These are phyloP conservation scores for Protophormia terraenovae DNA, from an alignment of 2,888 invertebrate genomes.

Conservation along the genomic window DNA sequence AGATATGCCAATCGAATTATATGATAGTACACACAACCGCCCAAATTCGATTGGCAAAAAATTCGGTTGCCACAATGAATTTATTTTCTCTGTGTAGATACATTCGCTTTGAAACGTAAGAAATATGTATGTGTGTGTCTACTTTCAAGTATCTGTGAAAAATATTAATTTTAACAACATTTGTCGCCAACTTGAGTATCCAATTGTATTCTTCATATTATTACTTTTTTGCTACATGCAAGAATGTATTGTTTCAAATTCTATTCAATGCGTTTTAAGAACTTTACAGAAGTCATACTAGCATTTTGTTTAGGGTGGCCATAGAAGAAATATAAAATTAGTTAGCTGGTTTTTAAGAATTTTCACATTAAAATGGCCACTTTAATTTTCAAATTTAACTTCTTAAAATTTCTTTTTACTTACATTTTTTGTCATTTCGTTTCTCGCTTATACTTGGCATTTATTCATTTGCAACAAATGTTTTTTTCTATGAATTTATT, in stretches of 20 bases:
- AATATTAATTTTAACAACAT: slow-evolving; percentile 2
- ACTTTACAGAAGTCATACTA: not conserved
- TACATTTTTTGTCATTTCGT: not conserved
- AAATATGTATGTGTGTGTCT: not conserved
- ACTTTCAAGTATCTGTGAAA: not conserved
- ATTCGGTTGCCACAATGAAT: too few relatives aligned
- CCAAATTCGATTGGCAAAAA: too few relatives aligned
- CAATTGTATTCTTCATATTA: not conserved
- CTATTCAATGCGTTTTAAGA: not conserved
- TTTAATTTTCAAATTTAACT: not conserved
- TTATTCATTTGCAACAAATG: not conserved
- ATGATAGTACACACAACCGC: too few relatives aligned
- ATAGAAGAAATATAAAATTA: not conserved
- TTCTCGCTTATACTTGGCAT: not conserved
- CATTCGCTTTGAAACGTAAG: not conserved
- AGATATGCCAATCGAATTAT: too few relatives aligned
- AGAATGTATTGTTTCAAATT: not conserved
- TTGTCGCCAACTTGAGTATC: slow-evolving; percentile 7
- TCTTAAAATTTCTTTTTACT: not conserved
- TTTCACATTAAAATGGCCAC: not conserved
- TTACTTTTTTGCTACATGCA: not conserved
- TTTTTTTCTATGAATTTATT: not conserved
- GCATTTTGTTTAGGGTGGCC: not conserved
- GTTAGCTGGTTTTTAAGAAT: not conserved
- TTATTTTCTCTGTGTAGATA: not conserved